Conservation (phyloP, 2,113 vertebrate species). For the Notiomystis cincta region DNA sequence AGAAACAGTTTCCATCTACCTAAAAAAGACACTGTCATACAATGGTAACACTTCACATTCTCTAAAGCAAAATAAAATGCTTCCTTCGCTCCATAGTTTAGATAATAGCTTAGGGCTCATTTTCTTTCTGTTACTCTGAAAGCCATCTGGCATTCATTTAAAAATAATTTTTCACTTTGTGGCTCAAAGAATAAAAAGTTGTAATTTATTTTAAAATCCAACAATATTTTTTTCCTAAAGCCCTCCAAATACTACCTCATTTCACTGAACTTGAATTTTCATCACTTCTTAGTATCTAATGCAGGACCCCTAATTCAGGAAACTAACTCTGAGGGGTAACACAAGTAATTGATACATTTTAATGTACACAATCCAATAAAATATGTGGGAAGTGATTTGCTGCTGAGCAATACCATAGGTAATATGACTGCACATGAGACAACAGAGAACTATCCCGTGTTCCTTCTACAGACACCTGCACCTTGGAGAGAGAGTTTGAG, state of each 20-base stretch:
- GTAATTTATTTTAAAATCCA: slow-evolving; percentile 11
- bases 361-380: background rate
- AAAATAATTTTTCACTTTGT: slow-evolving; percentile 33
- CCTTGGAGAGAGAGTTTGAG: background rate
- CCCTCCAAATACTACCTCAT: background rate
- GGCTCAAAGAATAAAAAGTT: slow-evolving; percentile 12
- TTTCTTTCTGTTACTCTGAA: slow-evolving; percentile 25
- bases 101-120: slow-evolving; percentile 9
- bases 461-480: background rate
- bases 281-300: background rate
- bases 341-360: background rate
- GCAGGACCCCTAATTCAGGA: background rate
- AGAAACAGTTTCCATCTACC: background rate
- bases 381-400: background rate
- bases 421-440: background rate
- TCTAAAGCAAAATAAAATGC: slow-evolving; percentile 35
- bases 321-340: background rate
- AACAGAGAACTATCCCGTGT: background rate
- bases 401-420: background rate
- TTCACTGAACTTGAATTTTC: background rate
- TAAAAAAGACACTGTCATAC: slow-evolving; percentile 9
- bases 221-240: background rate
- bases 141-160: slow-evolving; percentile 46
- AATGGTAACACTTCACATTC: background rate
- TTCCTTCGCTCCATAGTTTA: slow-evolving; percentile 6